Evolutionary conservation across 2,797 vertebrate genomes (phyloP).

Genomic region (Lycodopsis pacificus): DNA sequence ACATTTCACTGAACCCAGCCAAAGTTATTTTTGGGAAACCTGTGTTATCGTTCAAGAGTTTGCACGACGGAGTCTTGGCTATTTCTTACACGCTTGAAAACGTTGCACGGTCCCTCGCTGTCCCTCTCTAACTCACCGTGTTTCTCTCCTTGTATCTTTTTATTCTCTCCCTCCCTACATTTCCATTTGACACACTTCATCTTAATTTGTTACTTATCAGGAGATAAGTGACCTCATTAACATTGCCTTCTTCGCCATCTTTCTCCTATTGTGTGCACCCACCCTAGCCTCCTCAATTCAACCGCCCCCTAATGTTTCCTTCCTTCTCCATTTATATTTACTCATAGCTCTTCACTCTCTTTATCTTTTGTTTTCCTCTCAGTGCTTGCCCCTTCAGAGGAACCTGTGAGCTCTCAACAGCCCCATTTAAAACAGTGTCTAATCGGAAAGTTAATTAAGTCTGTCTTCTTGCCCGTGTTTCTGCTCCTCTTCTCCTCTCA

Average conservation of each 20-base stretch:
- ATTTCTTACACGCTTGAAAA: conserved; percentile 59
- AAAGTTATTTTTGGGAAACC: conserved; percentile 73
- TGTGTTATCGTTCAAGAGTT: conserved; percentile 55
- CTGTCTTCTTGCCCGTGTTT: conserved; percentile 63
- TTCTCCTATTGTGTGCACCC: conserved; percentile 39
- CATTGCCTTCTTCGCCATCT: conserved; percentile 63
- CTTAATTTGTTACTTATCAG: conserved; percentile 81
- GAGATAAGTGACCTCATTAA: conserved; percentile 83
- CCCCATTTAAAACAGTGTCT: conserved; percentile 68
- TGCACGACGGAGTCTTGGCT: conserved; percentile 51
- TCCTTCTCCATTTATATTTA: conserved; percentile 56
- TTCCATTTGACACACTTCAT: conserved; percentile 81
- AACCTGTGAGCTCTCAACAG: conserved; percentile 63
- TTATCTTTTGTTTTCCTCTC: conserved; percentile 59
- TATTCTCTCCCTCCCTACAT: conserved; percentile 47
- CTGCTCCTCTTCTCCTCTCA: conserved; percentile 67
- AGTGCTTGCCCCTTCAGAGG: conserved; percentile 57
- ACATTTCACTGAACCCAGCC: conserved; percentile 62
- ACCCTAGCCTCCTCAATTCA: conserved; percentile 32
- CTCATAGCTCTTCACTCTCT: conserved; percentile 43
- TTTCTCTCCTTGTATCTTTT: conserved; percentile 35
- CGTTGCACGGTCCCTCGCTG: conserved; percentile 36
- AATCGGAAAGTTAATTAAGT: conserved; percentile 82
- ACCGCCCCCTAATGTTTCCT: conserved; percentile 25
- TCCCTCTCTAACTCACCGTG: conserved; percentile 17